Percentiles rank a stretch among this genome's conserved stretches.
phyloP scores from a whole-genome alignment of 1,140 invertebrate species.

The Tigriopus japonicus region DNA sequence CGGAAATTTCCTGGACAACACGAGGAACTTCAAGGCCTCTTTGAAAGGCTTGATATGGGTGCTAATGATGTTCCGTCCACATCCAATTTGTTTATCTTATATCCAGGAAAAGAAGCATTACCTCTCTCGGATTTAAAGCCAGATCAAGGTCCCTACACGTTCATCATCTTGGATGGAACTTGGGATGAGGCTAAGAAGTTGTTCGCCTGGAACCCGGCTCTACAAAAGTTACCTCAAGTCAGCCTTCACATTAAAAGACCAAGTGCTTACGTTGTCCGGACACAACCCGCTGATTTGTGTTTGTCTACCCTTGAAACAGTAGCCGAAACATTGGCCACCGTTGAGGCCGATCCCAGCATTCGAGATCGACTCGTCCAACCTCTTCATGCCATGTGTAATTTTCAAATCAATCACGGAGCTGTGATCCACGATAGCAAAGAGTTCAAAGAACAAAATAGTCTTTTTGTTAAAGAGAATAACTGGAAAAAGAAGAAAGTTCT shows the following conservation, averaged over 20 bases:
- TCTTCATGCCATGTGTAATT: slow-evolving; percentile 1
- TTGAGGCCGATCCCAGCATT: neutral
- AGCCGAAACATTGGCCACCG: neutral
- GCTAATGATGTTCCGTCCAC: neutral
- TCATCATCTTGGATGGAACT: slow-evolving; percentile 1
- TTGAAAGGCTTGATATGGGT: neutral
- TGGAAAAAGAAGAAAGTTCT: neutral
- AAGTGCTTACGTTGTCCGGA: slow-evolving; percentile 2
- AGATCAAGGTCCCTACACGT: neutral
- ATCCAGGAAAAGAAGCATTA: neutral
- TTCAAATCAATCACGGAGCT: slow-evolving; percentile 8
- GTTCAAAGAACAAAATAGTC: neutral
- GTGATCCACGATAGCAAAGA: slow-evolving; percentile 11
- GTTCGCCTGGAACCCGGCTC: neutral
- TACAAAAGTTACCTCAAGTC: neutral
- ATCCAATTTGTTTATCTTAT: neutral
- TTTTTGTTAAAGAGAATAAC: neutral
- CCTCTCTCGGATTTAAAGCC: neutral
- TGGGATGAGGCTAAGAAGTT: slow-evolving; percentile 12
- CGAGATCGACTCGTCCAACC: neutral
- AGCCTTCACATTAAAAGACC: neutral
- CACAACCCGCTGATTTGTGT: slow-evolving; percentile 1
- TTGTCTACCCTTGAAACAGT: slow-evolving; percentile 7
- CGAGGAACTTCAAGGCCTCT: neutral
- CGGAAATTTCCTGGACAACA: neutral